Base-by-base conservation (phyloP, 2,113 vertebrate species). In the Xiphorhynchus elegans region DNA sequence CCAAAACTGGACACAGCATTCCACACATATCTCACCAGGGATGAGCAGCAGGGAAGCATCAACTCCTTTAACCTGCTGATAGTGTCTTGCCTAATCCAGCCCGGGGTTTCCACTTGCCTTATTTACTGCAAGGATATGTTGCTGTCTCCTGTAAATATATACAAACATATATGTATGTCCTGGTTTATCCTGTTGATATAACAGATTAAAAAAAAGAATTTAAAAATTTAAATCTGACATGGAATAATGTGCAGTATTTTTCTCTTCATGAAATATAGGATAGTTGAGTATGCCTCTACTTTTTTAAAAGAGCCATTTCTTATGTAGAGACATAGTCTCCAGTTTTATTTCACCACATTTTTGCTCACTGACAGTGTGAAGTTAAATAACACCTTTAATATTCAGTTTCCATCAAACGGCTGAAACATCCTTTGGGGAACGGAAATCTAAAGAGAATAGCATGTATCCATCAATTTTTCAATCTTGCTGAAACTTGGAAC, bases 321-420 rank as follows among this genome's bases (percentile, higher is more conserved):
- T 69, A 2, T 58, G 33, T 2, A 56, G 15, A 66, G 6, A 42
- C 49, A 56, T 20, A 37, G 9, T 33, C 1, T 3, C 11, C 10
- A 10, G 4, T 53, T 95, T 95, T 91, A 59, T 39, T 91, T 81
- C 52, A 81, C 21, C 47, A 58, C 7, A 40, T 55, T 89, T 94
- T 93, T 84, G 35, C 42, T 78, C 28, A 15, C 6, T 24, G 39
- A 44, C 15, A 86, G 31, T 67, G 39, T 4, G 2, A 93, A 84
- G 2, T 39, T 82, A 82, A 81, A 75, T 53, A 70, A 24, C 7
- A 63, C 6, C 24, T 89, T 91, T 75, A 89, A 44, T 39, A 84
- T 39, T 74, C 72, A 6, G 0, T 86, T 90, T 90, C 31, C 84
- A 50, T 86, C 58, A 69, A 92, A 50, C 9, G 10, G 18, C 26